Evolutionary conservation across 2,113 vertebrate species (phyloP).

Genomic region (Melanotaenia duboulayi): DNA sequence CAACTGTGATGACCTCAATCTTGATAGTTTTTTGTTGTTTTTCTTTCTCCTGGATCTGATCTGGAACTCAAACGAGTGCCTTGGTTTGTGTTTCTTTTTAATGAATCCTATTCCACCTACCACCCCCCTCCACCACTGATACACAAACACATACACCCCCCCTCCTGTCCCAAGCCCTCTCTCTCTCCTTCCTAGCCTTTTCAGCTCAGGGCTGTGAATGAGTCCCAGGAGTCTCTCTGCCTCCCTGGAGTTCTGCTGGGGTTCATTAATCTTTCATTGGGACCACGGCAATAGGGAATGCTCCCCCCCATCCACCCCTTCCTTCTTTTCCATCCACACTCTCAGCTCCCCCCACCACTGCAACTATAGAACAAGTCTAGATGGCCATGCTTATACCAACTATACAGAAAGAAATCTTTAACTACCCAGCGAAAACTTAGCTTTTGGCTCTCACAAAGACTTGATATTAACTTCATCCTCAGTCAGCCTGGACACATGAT

Average conservation of each 20-base stretch:
- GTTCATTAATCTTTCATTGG: slow-evolving; percentile 88
- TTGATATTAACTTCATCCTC: slow-evolving; percentile 41
- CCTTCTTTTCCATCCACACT: neutral
- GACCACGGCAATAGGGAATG: slow-evolving; percentile 81
- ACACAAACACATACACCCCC: slow-evolving; percentile 47
- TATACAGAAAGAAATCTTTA: slow-evolving; percentile 33
- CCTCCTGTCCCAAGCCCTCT: slow-evolving; percentile 22
- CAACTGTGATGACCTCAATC: slow-evolving; percentile 67
- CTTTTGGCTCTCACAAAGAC: slow-evolving; percentile 13
- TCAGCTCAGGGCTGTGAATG: slow-evolving; percentile 83
- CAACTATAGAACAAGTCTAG: slow-evolving; percentile 45
- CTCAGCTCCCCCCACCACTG: slow-evolving; percentile 3
- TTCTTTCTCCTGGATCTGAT: slow-evolving; percentile 56
- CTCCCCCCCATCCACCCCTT: slow-evolving; percentile 21
- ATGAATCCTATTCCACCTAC: slow-evolving; percentile 63
- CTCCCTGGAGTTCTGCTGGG: slow-evolving; percentile 83
- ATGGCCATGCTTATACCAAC: slow-evolving; percentile 26
- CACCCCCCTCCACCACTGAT: slow-evolving; percentile 19
- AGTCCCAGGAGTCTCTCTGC: slow-evolving; percentile 83
- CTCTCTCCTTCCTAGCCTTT: slow-evolving; percentile 65
- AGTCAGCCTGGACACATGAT: slow-evolving; percentile 30
- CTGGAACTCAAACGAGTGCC: slow-evolving; percentile 44
- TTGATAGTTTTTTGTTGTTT: slow-evolving; percentile 51
- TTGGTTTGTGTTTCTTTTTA: slow-evolving; percentile 74
- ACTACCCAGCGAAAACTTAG: slow-evolving; percentile 27